These are phyloP conservation scores for Bicyclus anynana DNA, from an alignment of 1,140 invertebrate species.

Conservation along the genomic window DNA sequence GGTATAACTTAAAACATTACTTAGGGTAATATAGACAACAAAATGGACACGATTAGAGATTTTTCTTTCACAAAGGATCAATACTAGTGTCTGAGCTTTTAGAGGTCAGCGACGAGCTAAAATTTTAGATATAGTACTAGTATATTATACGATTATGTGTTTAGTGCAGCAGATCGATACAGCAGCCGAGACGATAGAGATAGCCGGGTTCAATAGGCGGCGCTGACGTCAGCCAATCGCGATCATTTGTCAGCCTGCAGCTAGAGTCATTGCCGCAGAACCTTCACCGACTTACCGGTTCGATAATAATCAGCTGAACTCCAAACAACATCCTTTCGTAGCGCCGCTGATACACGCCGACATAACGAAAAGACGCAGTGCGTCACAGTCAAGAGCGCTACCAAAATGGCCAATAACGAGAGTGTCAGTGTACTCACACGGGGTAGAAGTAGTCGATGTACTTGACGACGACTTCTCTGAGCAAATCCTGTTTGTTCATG, in stretches of 20 bases:
- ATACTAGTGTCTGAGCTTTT: constrained; percentile 30
- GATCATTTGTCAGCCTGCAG: constrained; percentile 52
- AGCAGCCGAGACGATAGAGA: constrained; percentile 55
- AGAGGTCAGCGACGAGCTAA: constrained; percentile 29
- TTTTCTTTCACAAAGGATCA: constrained; percentile 35
- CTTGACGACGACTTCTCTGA: constrained; percentile 81
- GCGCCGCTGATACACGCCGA: constrained; percentile 10
- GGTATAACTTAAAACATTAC: too few species aligned
- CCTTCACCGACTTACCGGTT: constrained; percentile 71
- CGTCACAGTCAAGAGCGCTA: constrained; percentile 28
- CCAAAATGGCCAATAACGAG: constrained; percentile 29
- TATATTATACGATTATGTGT: constrained; percentile 24
- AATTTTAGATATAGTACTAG: constrained; percentile 18
- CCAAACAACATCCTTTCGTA: constrained; percentile 20
- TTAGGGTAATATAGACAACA: not conserved
- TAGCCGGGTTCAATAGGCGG: constrained; percentile 59
- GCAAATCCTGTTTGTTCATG: constrained; percentile 81
- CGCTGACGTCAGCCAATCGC: constrained; percentile 64
- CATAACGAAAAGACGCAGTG: constrained; percentile 43
- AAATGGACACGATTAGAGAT: constrained; percentile 14
- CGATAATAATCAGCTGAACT: constrained; percentile 54
- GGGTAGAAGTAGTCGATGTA: constrained; percentile 83
- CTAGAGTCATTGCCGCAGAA: constrained; percentile 54
- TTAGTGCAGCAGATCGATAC: constrained; percentile 69
- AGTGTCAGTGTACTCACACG: constrained; percentile 78